These are phyloP conservation scores for Carposina sasakii DNA, from an alignment of 1,140 invertebrate genomes.

Conservation along the genomic window DNA sequence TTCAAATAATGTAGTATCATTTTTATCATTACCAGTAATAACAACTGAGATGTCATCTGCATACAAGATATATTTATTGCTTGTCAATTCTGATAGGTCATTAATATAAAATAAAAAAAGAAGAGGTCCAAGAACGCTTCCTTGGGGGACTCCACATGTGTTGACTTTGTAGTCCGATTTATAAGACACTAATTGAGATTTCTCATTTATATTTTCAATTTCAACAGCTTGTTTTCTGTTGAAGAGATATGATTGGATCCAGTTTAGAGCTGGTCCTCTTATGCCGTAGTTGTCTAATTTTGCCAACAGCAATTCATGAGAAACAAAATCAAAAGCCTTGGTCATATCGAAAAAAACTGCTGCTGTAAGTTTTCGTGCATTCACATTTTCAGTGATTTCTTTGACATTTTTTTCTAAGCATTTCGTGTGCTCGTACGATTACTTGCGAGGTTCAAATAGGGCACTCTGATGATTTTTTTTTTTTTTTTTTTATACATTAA, in stretches of 20 bases:
- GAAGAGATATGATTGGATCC: background rate
- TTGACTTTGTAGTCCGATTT: slow-evolving; percentile 7
- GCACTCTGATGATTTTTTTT: too few relatives aligned
- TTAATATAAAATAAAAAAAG: slow-evolving; percentile 9
- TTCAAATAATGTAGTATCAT: slow-evolving; percentile 2
- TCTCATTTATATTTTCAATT: background rate
- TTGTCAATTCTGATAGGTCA: slow-evolving; percentile 1
- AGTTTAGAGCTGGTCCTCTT: background rate
- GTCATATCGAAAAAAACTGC: slow-evolving; percentile 3
- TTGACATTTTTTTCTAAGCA: too few relatives aligned
- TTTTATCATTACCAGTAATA: background rate
- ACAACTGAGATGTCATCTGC: slow-evolving; percentile 5
- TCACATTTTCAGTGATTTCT: background rate
- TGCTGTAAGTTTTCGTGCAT: background rate
- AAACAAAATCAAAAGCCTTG: slow-evolving; percentile 3
- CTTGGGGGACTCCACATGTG: slow-evolving; percentile 5
- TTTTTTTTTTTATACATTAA: too few relatives aligned
- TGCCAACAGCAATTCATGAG: background rate
- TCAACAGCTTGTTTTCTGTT: slow-evolving; percentile 5
- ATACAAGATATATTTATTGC: slow-evolving; percentile 7
- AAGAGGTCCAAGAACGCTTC: slow-evolving; percentile 5
- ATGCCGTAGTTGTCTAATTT: background rate
- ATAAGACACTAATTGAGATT: background rate
- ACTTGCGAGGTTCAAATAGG: too few relatives aligned
- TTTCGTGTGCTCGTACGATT: too few relatives aligned